A percentile compares a stretch with the other conserved stretches of the same genome.
Conservation (phyloP, 2,888 invertebrate genomes). For the Hyalella azteca region DNA sequence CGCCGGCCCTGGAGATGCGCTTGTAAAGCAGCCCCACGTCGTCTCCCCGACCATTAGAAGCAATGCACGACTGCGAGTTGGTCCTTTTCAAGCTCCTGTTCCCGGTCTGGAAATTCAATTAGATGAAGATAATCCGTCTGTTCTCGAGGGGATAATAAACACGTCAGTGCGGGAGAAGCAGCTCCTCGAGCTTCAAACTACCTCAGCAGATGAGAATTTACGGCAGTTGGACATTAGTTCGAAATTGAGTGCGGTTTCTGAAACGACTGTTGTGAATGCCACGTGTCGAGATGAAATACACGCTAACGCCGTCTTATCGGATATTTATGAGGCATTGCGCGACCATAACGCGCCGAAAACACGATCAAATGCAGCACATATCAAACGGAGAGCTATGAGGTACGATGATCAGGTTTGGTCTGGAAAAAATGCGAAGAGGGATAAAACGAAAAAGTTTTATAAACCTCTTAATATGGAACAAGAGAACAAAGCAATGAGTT, state of each 20-base stretch:
- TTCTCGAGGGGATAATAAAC: slow-evolving; percentile 26
- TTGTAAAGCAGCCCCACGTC: background rate
- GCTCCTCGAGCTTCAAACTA: background rate
- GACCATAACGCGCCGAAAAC: background rate
- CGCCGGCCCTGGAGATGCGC: background rate
- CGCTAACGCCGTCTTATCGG: background rate
- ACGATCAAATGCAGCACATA: no score
- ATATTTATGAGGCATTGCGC: background rate
- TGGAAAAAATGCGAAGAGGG: no score
- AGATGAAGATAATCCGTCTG: slow-evolving; percentile 36
- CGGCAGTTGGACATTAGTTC: background rate
- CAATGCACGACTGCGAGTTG: background rate
- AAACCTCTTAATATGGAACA: no score
- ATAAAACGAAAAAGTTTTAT: no score
- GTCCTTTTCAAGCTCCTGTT: background rate
- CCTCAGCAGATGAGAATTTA: slow-evolving; percentile 24
- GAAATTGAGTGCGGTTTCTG: slow-evolving; percentile 1
- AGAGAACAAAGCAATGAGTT: no score
- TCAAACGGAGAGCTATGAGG: no score
- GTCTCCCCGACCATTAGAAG: background rate
- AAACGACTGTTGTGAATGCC: background rate
- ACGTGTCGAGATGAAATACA: background rate
- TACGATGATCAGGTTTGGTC: no score
- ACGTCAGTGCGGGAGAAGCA: slow-evolving; percentile 10
- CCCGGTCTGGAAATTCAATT: slow-evolving; percentile 25